Evolutionary conservation across 2,888 invertebrate genomes (phyloP).

Genomic region (Ornithoptera priamus): DNA sequence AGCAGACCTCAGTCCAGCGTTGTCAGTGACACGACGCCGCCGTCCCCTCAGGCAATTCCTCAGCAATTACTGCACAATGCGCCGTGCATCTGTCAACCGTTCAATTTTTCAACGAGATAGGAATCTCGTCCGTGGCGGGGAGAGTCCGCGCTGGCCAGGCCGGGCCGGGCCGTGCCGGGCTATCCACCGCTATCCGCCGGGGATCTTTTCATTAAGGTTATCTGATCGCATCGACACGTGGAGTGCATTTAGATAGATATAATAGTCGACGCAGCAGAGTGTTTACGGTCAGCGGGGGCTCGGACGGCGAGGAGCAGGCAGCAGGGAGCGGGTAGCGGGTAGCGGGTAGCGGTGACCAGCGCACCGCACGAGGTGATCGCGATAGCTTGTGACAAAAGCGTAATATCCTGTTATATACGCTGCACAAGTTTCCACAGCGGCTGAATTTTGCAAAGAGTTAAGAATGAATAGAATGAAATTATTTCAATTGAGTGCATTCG

Average conservation of each 20-base stretch:
- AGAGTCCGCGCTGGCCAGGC: conserved; percentile 3
- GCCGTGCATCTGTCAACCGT: conserved; percentile 47
- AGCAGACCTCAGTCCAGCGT: too few species aligned
- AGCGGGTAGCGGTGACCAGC: too few species aligned
- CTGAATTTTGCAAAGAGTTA: too few species aligned
- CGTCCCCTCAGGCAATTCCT: conserved; percentile 39
- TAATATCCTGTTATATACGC: too few species aligned
- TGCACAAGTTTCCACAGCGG: too few species aligned
- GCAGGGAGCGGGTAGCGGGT: too few species aligned
- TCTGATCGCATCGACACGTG: conserved; percentile 61
- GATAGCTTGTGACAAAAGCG: too few species aligned
- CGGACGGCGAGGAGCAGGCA: not conserved
- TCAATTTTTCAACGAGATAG: conserved; percentile 27
- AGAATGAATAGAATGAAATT: too few species aligned
- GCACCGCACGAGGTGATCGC: too few species aligned
- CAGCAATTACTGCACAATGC: conserved; percentile 47
- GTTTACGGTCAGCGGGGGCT: not conserved
- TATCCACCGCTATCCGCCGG: conserved; percentile 44
- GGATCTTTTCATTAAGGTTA: conserved; percentile 79
- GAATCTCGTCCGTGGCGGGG: conserved; percentile 21
- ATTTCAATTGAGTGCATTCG: too few species aligned
- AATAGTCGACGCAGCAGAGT: not conserved
- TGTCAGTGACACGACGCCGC: not conserved
- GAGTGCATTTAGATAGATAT: conserved; percentile 39
- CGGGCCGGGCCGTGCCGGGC: not conserved